Base-by-base conservation (phyloP, 2,113 vertebrate genomes). In the Stegostoma tigrinum region DNA sequence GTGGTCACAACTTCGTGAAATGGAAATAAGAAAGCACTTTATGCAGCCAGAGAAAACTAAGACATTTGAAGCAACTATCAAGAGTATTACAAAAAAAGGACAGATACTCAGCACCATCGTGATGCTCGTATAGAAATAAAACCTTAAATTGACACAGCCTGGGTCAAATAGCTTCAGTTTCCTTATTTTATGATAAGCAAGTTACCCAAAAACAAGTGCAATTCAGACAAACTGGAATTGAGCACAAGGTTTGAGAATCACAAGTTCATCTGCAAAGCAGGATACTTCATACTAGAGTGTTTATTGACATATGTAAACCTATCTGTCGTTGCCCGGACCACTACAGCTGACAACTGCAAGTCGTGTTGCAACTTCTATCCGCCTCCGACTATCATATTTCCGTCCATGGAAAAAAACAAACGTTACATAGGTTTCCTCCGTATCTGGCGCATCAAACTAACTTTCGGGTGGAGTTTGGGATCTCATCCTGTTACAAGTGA, bases 401-500 rank as follows among this genome's bases (percentile, higher is more conserved):
- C 42, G 67, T 72, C 38, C 1, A 21, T 34, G 48, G 64, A 70
- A 70, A 94, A 94, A 70, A 48, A 68, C 38, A 27, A 23, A 68
- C 24, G 66, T 24, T 45, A 48, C 42, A 70, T 19, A 14, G 42
- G 10, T 68, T 48, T 72, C 66, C 91, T 21, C 14, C 42, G 8
- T 72, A 70, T 95, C 72, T 30, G 42, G 67, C 64, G 67, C 24
- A 48, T 94, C 91, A 38, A 42, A 72, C 93, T 45, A 52, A 52
- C 45, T 95, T 67, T 68, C 42, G 67, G 94, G 94, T 30, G 42
- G 94, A 72, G 68, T 45, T 95, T 0, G 45, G 68, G 24, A 72
- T 75, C 45, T 95, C 42, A 72, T 70, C 68, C 68, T 45, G 94
- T 72, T 95, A 95, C 42, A 34, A 66, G 64, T n/a, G 66, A 94